Base-by-base conservation (phyloP, 2,113 vertebrate species). In the Pachyramphus minor region DNA sequence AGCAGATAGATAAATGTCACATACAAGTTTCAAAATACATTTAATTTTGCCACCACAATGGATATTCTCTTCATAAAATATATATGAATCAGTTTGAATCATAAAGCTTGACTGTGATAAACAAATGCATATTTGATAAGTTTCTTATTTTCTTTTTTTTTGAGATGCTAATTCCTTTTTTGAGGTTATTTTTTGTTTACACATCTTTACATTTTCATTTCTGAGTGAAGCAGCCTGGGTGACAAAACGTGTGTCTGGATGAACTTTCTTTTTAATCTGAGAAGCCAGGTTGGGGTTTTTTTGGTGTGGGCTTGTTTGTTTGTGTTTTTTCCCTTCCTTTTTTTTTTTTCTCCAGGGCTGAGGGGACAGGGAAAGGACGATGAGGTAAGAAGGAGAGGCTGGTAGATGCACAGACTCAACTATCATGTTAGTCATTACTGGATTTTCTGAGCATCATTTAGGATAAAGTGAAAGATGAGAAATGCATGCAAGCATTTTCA, bases 1-100 rank as follows among this genome's bases (percentile, higher is more conserved):
- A 98, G 79, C 96, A 97, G 96, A 94, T 91, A 98, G 97, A 98
- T 97, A 98, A 97, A 98, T 97, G 96, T 94, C 95, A 87, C 90
- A 92, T 96, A 81, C 94, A 97, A 96, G 92, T 97, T 97, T 97
- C 97, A 97, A 98, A 98, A 97, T 96, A 82, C 89, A 97, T 97
- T 98, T 98, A 97, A 98, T 98, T 98, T 98, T 97, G 82, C 90
- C 84, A 96, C 91, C 82, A 98, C 96, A 98, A 98, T 98, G 95
- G 96, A 62, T 95, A 95, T 90, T 97, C 94, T 96, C 96, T 93
- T 98, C 96, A 97, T 96, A 95, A 97, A 98, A 97, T 96, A 86
- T 95, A 94, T 95, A 96, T 95, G 92, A 96, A 97, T 96, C 91
- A 96, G 87, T 83, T 95, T 60, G 87, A 96, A 93, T 96, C 87